Evolutionary conservation across 2,888 invertebrate species (phyloP).

Genomic region (Acanthosepion lycidas): DNA sequence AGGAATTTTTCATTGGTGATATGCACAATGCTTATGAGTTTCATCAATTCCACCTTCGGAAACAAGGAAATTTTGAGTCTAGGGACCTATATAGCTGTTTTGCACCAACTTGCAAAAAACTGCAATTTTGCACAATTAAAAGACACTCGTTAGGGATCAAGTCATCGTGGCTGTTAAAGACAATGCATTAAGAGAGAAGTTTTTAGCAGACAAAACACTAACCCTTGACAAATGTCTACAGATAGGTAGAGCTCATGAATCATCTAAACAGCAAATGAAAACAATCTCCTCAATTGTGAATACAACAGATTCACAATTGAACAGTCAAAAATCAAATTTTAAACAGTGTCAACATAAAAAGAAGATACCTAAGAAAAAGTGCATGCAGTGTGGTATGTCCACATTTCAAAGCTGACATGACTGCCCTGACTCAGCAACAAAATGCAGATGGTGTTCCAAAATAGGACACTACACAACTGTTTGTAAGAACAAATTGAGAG

Average conservation of each 20-base stretch:
- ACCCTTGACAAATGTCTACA: constrained; percentile 34
- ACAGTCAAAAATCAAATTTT: not conserved
- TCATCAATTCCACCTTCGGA: constrained; percentile 40
- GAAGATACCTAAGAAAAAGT: too few relatives aligned
- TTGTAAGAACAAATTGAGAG: too few relatives aligned
- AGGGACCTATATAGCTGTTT: too few relatives aligned
- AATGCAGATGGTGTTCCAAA: constrained; percentile 47
- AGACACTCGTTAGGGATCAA: too few relatives aligned
- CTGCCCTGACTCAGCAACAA: constrained; percentile 42
- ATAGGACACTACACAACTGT: constrained; percentile 41
- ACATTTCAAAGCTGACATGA: not conserved
- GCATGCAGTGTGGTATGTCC: not conserved
- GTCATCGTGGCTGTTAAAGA: too few relatives aligned
- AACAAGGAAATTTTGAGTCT: not conserved
- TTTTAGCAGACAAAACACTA: constrained; percentile 44
- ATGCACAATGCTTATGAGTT: constrained; percentile 43
- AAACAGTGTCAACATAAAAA: too few relatives aligned
- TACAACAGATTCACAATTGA: not conserved
- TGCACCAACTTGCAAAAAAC: too few relatives aligned
- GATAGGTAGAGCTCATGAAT: constrained; percentile 41
- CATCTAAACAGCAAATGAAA: not conserved
- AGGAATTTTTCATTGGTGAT: not conserved
- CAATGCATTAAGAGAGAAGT: not conserved
- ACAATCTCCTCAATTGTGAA: not conserved
- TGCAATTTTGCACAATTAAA: too few relatives aligned